phyloP scores from a whole-genome alignment of 2,888 invertebrate species.

The Baccha elongata region DNA sequence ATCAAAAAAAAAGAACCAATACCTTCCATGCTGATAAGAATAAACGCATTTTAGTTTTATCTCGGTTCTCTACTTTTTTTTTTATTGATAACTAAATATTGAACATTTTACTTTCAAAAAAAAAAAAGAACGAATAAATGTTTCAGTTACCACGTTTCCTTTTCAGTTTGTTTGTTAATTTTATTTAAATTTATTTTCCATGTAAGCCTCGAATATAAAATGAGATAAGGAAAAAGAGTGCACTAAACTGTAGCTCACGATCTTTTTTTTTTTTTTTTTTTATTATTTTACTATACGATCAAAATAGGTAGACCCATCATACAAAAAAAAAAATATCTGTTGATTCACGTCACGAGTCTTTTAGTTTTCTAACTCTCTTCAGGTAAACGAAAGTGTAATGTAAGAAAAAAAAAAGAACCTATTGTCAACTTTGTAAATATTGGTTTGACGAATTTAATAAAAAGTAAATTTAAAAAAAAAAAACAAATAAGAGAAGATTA shows the following conservation, averaged over 20 bases:
- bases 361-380: conserved; percentile 13
- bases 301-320: conserved; percentile 5
- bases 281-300: background rate
- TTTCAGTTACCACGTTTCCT: conserved; percentile 14
- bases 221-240: conserved; percentile 36
- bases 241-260: conserved; percentile 64
- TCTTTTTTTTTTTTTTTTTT: background rate
- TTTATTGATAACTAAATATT: conserved; percentile 34
- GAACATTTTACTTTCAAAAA: conserved; percentile 4
- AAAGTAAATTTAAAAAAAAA: conserved; percentile 4
- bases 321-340: conserved; percentile 1
- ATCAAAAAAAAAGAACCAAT: conserved; percentile 18
- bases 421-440: conserved; percentile 61
- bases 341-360: conserved; percentile 26
- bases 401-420: conserved; percentile 4
- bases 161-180: conserved; percentile 12
- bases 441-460: conserved; percentile 45
- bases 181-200: conserved; percentile 32
- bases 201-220: conserved; percentile 2
- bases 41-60: conserved; percentile 12
- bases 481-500: conserved; percentile 41
- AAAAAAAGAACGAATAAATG: background rate
- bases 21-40: conserved; percentile 12
- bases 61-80: conserved; percentile 8
- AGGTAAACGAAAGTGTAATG: conserved; percentile 36